These are phyloP conservation scores for Cryptotis parvus DNA, from an alignment of 2,113 vertebrate genomes.

Conservation along the genomic window DNA sequence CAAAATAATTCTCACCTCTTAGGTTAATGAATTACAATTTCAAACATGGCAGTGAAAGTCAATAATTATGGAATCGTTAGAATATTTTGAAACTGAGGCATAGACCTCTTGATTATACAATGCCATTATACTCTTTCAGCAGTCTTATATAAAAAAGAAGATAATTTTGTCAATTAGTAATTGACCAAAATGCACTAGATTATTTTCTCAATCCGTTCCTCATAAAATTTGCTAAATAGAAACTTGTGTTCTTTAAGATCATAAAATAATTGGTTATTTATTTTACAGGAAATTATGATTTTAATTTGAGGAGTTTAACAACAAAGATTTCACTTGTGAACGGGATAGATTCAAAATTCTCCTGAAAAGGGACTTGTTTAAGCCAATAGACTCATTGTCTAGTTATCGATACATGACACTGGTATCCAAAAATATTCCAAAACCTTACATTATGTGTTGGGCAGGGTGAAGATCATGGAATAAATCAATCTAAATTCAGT, in stretches of 20 bases:
- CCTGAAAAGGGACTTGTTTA: neutral
- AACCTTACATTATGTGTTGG: neutral
- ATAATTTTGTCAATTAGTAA: neutral
- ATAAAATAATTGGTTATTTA: neutral
- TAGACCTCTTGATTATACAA: neutral
- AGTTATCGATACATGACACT: neutral
- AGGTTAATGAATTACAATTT: neutral
- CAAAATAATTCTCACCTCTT: neutral
- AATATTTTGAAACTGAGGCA: neutral
- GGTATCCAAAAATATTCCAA: conserved; percentile 13
- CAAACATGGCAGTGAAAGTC: neutral
- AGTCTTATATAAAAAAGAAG: neutral
- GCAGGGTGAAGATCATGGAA: neutral
- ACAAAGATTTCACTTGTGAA: conserved; percentile 4
- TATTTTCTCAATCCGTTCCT: neutral
- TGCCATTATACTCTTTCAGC: neutral
- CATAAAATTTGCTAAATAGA: conserved; percentile 31
- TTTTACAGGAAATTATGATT: conserved; percentile 18
- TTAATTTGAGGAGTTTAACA: neutral
- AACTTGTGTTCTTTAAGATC: neutral
- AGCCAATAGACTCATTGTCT: neutral
- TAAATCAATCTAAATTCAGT: neutral
- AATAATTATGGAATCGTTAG: neutral
- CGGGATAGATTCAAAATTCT: neutral
- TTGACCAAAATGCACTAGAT: neutral